Evolutionary conservation across 2,113 vertebrate genomes (phyloP), one percentile per base, ranked within the genome.

Genomic region (Euleptes europaea): DNA sequence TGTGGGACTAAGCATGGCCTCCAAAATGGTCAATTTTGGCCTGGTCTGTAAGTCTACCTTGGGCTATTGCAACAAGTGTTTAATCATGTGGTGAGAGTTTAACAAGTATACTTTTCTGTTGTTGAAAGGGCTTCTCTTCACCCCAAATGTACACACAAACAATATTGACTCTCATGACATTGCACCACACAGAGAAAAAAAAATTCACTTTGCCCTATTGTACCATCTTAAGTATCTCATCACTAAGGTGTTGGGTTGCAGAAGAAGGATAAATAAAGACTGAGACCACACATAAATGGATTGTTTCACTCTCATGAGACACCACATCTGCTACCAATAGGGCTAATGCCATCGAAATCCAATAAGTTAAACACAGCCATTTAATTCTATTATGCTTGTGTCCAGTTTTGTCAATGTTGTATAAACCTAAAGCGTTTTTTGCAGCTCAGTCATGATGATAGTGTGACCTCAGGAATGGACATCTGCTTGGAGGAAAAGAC

Each of bases 401-500:
- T 91, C 91, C 89, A 44, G n/a, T 89, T 88, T 85, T 91, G 89
- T 92, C 88, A 93, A 88, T 88, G 88, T 91, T 80, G 69, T 80
- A 70, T 84, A 82, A 88, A 93, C 89, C 86, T 0, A 91, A 89
- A 28, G 77, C 90, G 80, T 83, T 92, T 57, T 84, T 91, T 84
- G 23, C 88, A 84, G 71, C 71, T 84, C 66, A 86, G 49, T 60
- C 86, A 87, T 67, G 33, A 11, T 88, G 91, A 88, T 90, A 88
- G 78, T 87, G 82, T 88, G 86, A 93, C 87, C 77, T 1, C 0
- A 67, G 57, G 83, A 79, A 65, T 67, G 72, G 44, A 69, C 84
- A 69, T 91, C 89, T 94, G 93, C 92, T 93, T 78, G 84, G 84
- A 91, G 91, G 89, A 81, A 93, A 92, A 91, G 88, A 89, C 86